Conservation (phyloP, 2,888 invertebrate species). For the Sipunculus nudus region DNA sequence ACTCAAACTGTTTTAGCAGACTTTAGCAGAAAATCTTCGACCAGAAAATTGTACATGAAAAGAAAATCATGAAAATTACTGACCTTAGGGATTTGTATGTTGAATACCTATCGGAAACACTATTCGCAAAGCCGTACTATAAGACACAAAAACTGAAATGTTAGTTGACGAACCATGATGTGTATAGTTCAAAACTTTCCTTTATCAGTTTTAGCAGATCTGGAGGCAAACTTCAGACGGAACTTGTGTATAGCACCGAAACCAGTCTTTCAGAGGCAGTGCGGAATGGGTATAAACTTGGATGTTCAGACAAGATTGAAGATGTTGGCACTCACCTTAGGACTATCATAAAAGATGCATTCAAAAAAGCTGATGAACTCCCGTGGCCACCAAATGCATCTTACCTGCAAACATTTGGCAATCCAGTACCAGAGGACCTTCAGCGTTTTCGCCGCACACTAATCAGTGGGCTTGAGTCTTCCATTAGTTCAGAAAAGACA, state of each 20-base stretch:
- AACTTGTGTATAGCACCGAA: slow-evolving; percentile 9
- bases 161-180: neutral
- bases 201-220: too few relatives aligned
- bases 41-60: neutral
- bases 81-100: slow-evolving; percentile 10
- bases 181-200: neutral
- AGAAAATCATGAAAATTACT: neutral
- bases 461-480: too few relatives aligned
- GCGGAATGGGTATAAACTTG: neutral
- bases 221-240: slow-evolving; percentile 9
- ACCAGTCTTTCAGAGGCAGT: neutral
- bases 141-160: slow-evolving; percentile 12
- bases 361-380: neutral
- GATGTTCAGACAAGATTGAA: neutral
- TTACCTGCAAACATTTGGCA: neutral
- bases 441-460: neutral
- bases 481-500: too few relatives aligned
- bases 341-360: neutral
- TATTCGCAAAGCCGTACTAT: slow-evolving; percentile 14
- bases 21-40: neutral
- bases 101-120: neutral
- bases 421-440: neutral
- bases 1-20: neutral
- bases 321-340: neutral
- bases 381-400: slow-evolving; percentile 1